Evolutionary conservation across 2,797 vertebrate genomes (phyloP).

Genomic region (Myiotriccus ornatus): DNA sequence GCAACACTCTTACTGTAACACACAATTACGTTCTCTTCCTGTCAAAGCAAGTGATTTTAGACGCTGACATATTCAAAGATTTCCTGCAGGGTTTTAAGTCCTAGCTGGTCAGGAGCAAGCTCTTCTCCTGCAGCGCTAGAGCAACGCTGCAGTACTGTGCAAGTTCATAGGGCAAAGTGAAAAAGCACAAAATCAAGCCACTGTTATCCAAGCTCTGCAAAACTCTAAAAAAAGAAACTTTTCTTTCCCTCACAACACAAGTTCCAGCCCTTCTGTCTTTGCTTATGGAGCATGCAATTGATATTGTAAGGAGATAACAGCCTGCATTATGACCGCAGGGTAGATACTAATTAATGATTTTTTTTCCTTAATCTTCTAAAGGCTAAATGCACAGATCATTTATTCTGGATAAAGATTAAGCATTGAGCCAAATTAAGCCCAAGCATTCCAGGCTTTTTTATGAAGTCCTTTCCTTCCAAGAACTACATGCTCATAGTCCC

Average conservation of each 20-base stretch:
- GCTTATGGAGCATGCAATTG: background rate
- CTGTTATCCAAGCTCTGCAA: background rate
- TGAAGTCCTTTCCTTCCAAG: background rate
- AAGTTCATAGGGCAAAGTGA: background rate
- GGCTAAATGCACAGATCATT: background rate
- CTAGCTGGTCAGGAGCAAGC: background rate
- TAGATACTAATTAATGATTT: background rate
- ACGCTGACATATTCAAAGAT: background rate
- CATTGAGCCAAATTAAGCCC: constrained; percentile 6
- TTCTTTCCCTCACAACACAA: background rate
- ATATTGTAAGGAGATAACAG: background rate
- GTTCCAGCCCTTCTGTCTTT: background rate
- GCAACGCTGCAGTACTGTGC: background rate
- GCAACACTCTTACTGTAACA: constrained; percentile 30
- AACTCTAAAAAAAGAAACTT: background rate
- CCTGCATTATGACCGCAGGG: background rate
- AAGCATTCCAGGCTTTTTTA: background rate
- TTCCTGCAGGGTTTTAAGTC: constrained; percentile 9
- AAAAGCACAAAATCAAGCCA: background rate
- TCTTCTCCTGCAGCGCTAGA: background rate
- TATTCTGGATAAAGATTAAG: constrained; percentile 5
- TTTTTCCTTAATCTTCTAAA: background rate
- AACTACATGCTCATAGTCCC: background rate
- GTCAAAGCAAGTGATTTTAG: constrained; percentile 16
- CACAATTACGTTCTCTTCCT: background rate